Percentiles rank a stretch among this genome's conserved stretches.
Conservation (phyloP, 2,888 invertebrate species). For the Agonopterix heracliana region DNA sequence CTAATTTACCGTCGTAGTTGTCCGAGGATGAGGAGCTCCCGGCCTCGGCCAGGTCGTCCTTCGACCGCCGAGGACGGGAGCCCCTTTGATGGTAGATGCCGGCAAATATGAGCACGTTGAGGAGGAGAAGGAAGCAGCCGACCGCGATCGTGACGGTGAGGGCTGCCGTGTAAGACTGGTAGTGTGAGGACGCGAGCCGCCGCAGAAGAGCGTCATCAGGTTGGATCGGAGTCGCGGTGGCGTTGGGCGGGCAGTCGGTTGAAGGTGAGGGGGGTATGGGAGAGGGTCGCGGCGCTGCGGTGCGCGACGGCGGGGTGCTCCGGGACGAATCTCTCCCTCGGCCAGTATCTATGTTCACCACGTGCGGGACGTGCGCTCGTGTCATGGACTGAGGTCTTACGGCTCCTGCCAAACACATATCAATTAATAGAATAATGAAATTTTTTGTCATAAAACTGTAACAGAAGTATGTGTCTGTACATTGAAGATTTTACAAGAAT, state of each 20-base stretch:
- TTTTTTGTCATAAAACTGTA: background rate
- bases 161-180: constrained; percentile 92
- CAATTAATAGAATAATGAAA: constrained; percentile 6
- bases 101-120: constrained; percentile 91
- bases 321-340: constrained; percentile 38
- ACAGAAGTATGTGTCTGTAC: too few relatives aligned
- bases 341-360: constrained; percentile 50
- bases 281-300: constrained; percentile 55
- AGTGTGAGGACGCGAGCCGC: constrained; percentile 87
- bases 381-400: constrained; percentile 85
- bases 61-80: constrained; percentile 81
- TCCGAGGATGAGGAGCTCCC: constrained; percentile 82
- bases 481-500: too few relatives aligned
- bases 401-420: constrained; percentile 69
- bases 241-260: constrained; percentile 86
- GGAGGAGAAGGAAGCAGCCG: constrained; percentile 86
- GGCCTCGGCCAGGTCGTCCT: constrained; percentile 85
- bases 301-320: constrained; percentile 61
- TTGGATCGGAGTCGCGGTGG: constrained; percentile 57
- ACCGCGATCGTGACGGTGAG: constrained; percentile 91
- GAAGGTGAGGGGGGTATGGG: constrained; percentile 70
- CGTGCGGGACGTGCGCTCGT: constrained; percentile 78
- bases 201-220: constrained; percentile 83
- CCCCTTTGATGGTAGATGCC: constrained; percentile 92
- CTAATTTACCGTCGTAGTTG: constrained; percentile 76